A percentile compares a stretch with the other conserved stretches of the same genome.
phyloP scores from a whole-genome alignment of 2,797 vertebrate species.

The Esox masquinongy region DNA sequence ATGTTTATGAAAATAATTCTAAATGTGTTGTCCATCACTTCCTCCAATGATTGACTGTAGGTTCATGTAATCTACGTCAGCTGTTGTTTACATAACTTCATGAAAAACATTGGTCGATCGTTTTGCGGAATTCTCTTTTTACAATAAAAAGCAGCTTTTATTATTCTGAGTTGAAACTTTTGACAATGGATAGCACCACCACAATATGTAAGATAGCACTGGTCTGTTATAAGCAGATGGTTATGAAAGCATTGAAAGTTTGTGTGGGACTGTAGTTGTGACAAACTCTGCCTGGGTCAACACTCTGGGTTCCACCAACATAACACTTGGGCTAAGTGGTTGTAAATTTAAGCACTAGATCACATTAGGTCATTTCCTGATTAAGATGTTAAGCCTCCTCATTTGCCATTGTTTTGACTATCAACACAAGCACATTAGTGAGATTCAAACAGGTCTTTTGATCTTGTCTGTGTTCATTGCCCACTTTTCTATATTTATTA shows the following conservation, averaged over 20 bases:
- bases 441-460: neutral
- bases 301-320: conserved; percentile 12
- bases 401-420: neutral
- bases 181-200: neutral
- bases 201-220: neutral
- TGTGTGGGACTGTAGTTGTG: neutral
- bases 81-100: too few species aligned
- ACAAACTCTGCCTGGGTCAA: neutral
- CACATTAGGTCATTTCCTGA: conserved; percentile 6
- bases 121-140: too few species aligned
- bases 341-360: neutral
- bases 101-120: too few species aligned
- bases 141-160: neutral
- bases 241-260: neutral
- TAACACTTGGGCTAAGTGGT: conserved; percentile 4
- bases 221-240: neutral
- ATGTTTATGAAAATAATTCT: too few species aligned
- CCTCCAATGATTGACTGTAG: too few species aligned
- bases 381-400: conserved; percentile 1
- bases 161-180: neutral
- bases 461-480: neutral
- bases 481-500: too few species aligned
- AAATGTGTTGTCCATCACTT: too few species aligned
- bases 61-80: too few species aligned
- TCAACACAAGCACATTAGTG: neutral